Conservation (phyloP, 2,888 invertebrate species). For the Ptychoptera albimana region DNA sequence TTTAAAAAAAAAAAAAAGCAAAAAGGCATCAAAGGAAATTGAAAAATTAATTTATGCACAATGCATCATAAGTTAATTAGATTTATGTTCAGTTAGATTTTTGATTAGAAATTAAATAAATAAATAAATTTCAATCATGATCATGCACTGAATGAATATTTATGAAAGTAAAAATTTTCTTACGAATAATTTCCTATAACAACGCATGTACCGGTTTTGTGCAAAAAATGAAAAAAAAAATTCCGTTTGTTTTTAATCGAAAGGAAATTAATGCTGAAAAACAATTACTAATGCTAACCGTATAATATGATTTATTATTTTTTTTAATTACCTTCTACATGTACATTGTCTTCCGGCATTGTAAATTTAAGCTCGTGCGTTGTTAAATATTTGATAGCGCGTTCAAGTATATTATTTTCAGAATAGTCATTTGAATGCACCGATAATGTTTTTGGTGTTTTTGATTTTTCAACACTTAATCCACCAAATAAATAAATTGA, state of each 20-base stretch:
- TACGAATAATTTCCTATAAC: neutral
- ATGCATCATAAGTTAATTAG: no score
- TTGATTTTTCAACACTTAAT: slow-evolving; percentile 27
- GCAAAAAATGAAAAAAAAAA: neutral
- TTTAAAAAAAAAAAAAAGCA: no score
- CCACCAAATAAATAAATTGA: slow-evolving; percentile 31
- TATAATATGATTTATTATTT: neutral
- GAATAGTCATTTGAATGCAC: slow-evolving; percentile 13
- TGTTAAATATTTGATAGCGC: slow-evolving; percentile 32
- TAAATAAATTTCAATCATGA: no score
- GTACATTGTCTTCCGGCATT: slow-evolving; percentile 24
- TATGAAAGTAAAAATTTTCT: neutral
- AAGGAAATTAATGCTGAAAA: neutral
- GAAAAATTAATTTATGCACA: no score
- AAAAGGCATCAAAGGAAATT: no score
- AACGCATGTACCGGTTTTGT: neutral
- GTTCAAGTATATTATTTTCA: slow-evolving; percentile 31
- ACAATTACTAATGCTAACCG: neutral
- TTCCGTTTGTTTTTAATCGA: neutral
- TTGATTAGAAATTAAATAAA: no score
- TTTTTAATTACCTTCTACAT: slow-evolving; percentile 13
- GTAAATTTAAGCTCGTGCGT: slow-evolving; percentile 33
- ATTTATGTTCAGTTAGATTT: no score
- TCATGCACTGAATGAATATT: neutral
- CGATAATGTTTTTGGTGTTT: slow-evolving; percentile 13